Percentiles rank a stretch among this genome's conserved stretches.
phyloP scores from a whole-genome alignment of 2,888 invertebrate species.

The Volucella zonaria region DNA sequence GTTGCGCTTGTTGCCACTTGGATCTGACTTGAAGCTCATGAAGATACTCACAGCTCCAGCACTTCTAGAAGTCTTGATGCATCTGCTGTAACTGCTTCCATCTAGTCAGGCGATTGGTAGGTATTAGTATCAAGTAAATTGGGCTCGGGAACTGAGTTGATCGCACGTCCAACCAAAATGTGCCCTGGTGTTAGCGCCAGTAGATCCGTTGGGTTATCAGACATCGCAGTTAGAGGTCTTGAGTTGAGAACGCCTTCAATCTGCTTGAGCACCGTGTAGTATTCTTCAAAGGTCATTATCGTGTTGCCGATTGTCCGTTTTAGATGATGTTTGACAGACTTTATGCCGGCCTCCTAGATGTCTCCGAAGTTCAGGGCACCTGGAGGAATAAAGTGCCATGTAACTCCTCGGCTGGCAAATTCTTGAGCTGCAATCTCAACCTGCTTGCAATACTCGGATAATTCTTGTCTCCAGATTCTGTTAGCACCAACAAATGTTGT shows the following conservation, averaged over 20 bases:
- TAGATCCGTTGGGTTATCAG: constrained; percentile 18
- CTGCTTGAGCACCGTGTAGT: constrained; percentile 21
- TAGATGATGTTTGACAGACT: too few relatives aligned
- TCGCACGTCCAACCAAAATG: neutral
- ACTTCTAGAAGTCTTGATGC: constrained; percentile 17
- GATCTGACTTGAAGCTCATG: constrained; percentile 30
- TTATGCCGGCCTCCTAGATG: too few relatives aligned
- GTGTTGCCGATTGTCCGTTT: constrained; percentile 20
- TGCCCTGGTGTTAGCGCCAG: constrained; percentile 8
- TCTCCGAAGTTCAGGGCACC: too few relatives aligned
- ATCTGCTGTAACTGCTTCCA: neutral
- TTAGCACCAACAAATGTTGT: too few relatives aligned
- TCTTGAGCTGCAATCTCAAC: too few relatives aligned
- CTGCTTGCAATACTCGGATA: too few relatives aligned
- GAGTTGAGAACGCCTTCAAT: constrained; percentile 28
- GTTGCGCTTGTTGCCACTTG: constrained; percentile 36
- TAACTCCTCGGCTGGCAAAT: too few relatives aligned
- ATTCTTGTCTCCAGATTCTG: too few relatives aligned
- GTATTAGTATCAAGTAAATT: constrained; percentile 11
- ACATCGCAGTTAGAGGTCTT: neutral
- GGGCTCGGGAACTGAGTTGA: constrained; percentile 26
- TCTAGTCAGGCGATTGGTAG: constrained; percentile 9
- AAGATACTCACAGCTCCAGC: constrained; percentile 57
- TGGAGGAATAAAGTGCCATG: too few relatives aligned
- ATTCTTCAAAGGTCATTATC: constrained; percentile 20